Evolutionary conservation across 2,113 vertebrate species (phyloP).

Genomic region (Cairina moschata): DNA sequence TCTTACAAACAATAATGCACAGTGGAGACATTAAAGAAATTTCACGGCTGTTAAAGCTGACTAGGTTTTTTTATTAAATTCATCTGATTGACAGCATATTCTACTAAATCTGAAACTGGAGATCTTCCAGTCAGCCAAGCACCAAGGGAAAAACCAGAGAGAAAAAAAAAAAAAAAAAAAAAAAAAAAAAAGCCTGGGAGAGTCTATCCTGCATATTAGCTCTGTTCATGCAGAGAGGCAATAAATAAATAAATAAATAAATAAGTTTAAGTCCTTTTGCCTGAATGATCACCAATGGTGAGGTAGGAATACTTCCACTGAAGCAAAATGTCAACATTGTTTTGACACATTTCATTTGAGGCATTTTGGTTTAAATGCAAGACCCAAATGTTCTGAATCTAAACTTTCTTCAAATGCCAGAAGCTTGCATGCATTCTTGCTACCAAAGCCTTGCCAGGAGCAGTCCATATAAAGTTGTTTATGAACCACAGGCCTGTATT

Average conservation of each 20-base stretch:
- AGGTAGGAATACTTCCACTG: background rate
- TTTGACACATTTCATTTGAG: background rate
- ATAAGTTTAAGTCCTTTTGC: background rate
- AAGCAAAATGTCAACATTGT: background rate
- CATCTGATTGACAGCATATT: background rate
- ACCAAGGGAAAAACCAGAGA: background rate
- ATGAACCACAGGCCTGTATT: background rate
- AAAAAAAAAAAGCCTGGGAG: too few species aligned
- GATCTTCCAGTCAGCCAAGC: background rate
- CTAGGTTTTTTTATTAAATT: background rate
- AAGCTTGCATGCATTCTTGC: background rate
- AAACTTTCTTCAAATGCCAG: background rate
- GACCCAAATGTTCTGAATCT: background rate
- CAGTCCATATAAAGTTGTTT: background rate
- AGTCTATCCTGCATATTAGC: too few species aligned
- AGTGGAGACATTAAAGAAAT: background rate
- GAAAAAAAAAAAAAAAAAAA: background rate
- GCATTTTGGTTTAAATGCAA: background rate
- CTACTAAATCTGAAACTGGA: background rate
- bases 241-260: fast-evolving
- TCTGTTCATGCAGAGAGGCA: too few species aligned
- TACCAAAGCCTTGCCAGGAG: background rate
- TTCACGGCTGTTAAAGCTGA: background rate
- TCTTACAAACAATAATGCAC: background rate
- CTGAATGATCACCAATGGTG: background rate